Conservation (phyloP, 2,888 invertebrate species). For the Sericinus montela region DNA sequence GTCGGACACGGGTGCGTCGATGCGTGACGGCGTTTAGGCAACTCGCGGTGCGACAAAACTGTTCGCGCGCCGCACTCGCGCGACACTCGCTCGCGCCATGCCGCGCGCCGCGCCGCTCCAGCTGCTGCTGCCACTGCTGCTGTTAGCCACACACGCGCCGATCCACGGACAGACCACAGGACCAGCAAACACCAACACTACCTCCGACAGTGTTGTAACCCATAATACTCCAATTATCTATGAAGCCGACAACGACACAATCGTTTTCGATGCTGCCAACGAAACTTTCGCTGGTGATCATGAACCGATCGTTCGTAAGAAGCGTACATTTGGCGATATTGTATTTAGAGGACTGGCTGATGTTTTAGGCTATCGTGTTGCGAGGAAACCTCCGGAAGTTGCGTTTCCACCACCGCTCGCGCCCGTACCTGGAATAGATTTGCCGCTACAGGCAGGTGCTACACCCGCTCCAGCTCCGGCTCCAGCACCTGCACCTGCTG, state of each 20-base stretch:
- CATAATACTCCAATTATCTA: neutral
- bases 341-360: constrained; percentile 74
- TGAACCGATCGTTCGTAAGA: constrained; percentile 65
- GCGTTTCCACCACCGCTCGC: constrained; percentile 66
- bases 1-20: constrained; percentile 22
- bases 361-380: constrained; percentile 66
- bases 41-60: constrained; percentile 60
- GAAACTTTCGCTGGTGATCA: constrained; percentile 44
- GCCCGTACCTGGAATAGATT: constrained; percentile 63
- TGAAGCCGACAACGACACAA: constrained; percentile 23
- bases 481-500: constrained; percentile 29
- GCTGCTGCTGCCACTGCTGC: constrained; percentile 37
- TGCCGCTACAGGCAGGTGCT: constrained; percentile 49
- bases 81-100: constrained; percentile 64
- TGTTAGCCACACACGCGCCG: constrained; percentile 18
- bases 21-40: constrained; percentile 53
- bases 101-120: constrained; percentile 45
- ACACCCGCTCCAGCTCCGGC: constrained; percentile 37
- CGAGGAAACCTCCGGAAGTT: constrained; percentile 52
- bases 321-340: constrained; percentile 71
- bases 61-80: constrained; percentile 51
- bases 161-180: constrained; percentile 15
- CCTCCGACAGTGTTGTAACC: constrained; percentile 22
- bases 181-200: constrained; percentile 10
- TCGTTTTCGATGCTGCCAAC: constrained; percentile 28